Percentiles rank a stretch among this genome's conserved stretches.
These are phyloP conservation scores for Phoenicopterus ruber DNA, from an alignment of 2,113 vertebrate genomes.

Conservation along the genomic window DNA sequence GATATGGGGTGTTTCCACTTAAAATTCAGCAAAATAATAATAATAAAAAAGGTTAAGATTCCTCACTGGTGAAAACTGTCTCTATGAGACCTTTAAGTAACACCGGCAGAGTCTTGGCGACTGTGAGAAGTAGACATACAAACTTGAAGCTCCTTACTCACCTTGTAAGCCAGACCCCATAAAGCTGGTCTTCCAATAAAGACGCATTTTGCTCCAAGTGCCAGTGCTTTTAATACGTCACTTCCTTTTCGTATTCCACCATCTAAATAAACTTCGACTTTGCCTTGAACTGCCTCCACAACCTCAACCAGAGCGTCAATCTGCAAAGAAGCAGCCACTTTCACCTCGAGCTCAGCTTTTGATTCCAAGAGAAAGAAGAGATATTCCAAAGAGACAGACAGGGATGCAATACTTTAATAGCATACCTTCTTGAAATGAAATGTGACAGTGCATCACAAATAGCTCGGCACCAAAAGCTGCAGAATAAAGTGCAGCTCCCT, in stretches of 20 bases:
- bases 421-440: not conserved
- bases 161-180: slow-evolving; percentile 94
- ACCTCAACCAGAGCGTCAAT: slow-evolving; percentile 90
- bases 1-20: not conserved
- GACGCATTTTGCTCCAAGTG: slow-evolving; percentile 90
- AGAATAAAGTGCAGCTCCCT: not conserved
- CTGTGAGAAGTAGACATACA: not conserved
- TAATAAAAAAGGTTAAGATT: not conserved
- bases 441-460: fast-evolving
- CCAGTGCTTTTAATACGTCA: slow-evolving; percentile 89
- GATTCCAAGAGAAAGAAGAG: not conserved
- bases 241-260: slow-evolving; percentile 91
- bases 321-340: slow-evolving; percentile 65
- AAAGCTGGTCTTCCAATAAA: slow-evolving; percentile 91
- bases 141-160: slow-evolving; percentile 43
- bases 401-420: not conserved
- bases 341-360: not conserved
- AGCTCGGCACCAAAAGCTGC: not conserved
- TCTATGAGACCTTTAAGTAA: not conserved
- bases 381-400: not conserved
- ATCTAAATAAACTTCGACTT: slow-evolving; percentile 88
- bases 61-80: not conserved
- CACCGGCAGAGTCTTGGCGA: not conserved
- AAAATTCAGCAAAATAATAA: not conserved
- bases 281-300: slow-evolving; percentile 82